Base-by-base conservation (phyloP, 2,113 vertebrate genomes). In the Onychostoma macrolepis region DNA sequence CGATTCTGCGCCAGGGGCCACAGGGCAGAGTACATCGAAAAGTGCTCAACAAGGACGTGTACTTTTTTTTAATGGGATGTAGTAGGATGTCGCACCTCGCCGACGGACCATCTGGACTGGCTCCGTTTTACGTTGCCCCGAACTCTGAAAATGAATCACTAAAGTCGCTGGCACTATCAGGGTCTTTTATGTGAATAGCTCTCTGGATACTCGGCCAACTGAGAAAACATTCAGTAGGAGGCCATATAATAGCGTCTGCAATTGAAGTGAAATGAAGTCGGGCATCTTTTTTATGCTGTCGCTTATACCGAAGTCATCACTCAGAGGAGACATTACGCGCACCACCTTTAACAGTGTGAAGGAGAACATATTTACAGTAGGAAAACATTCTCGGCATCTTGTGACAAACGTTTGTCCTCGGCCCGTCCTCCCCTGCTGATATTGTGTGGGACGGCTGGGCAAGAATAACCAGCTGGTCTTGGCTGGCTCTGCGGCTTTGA, bases 401-500 rank as follows among this genome's bases (percentile, higher is more conserved):
- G 56, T 74, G 50, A 76, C 80, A 87, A 83, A 85, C 17, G 53
- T 58, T 36, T 48, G 63, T 88, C 86, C 81, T 61, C 33, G 17
- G 30, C 76, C 76, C 30, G 41, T 72, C 80, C 80, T 80, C 58
- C 78, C 28, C 50, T 81, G 81, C 78, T 71, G 43, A 41, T 45
- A 81, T 67, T 56, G 76, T 82, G 67, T n/a, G 41, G 86, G 75
- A 84, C 4, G 41, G 78, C 56, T n/a, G 50, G 41, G 24, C 65
- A 21, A 53, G 69, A 78, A 86, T 89, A 89, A 89, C 80, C 72
- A 85, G 82, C 80, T 61, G 38, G 67, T 82, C 76, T 77, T 45
- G 36, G 81, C 71, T 50, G 50, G 76, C 53, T 86, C 38, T 1
- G 7, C 21, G 17, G 69, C 90, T 91, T 90, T 91, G 90, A 90